phyloP scores from a whole-genome alignment of 2,797 vertebrate species.

The Austrolebias charrua region DNA sequence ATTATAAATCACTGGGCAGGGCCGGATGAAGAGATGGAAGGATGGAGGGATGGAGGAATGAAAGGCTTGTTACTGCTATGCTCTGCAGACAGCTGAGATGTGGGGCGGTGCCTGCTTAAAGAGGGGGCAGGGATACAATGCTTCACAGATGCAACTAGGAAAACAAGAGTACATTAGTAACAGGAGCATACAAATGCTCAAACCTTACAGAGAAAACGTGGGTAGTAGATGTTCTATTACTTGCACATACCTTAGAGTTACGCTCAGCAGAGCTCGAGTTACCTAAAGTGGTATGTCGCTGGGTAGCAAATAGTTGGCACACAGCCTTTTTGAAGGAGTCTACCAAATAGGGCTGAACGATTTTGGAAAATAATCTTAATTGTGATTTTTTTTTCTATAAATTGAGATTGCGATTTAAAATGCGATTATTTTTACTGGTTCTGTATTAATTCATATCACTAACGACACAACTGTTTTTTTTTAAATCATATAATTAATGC shows the following conservation, averaged over 20 bases:
- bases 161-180: constrained; percentile 23
- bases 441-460: no score
- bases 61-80: constrained; percentile 72
- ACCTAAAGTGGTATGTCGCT: no score
- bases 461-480: no score
- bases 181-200: constrained; percentile 1
- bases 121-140: constrained; percentile 61
- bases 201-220: neutral
- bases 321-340: no score
- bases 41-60: constrained; percentile 60
- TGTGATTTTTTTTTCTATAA: no score
- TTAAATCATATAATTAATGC: no score
- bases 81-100: constrained; percentile 59
- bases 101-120: constrained; percentile 69
- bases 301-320: no score
- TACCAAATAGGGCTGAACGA: no score
- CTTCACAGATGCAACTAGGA: constrained; percentile 48
- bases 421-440: no score
- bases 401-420: no score
- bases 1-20: constrained; percentile 84
- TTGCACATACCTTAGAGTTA: neutral
- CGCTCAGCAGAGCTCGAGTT: neutral
- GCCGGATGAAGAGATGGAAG: constrained; percentile 70
- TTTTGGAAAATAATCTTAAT: no score
- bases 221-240: no score